Evolutionary conservation across 53 echinoderm and acorn worm genomes (phyloP).

Genomic region (Astropecten irregularis): DNA sequence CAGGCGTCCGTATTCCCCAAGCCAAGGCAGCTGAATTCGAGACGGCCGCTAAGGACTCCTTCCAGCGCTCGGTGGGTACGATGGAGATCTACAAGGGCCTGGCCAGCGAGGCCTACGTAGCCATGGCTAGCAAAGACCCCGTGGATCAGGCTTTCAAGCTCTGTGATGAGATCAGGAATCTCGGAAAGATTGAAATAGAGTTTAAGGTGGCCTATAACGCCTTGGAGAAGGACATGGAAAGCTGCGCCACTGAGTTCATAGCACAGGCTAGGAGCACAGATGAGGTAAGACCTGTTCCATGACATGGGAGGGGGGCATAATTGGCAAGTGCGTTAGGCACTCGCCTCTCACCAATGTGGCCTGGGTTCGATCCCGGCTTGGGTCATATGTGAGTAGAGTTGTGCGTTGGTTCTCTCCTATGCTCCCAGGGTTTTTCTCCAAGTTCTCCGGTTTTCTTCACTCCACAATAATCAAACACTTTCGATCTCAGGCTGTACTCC

Average conservation of each 20-base stretch:
- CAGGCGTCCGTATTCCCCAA: conserved; percentile 69
- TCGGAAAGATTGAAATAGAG: conserved; percentile 76
- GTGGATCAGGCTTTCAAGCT: conserved; percentile 82
- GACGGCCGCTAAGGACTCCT: conserved; percentile 61
- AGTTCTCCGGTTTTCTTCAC: too few relatives aligned
- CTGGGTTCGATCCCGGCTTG: too few relatives aligned
- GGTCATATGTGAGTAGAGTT: too few relatives aligned
- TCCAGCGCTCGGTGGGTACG: conserved; percentile 88
- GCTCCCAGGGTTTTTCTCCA: too few relatives aligned
- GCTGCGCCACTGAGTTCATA: conserved; percentile 67
- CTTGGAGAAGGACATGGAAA: conserved; percentile 69
- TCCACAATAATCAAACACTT: too few relatives aligned
- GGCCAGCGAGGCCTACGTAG: conserved; percentile 90
- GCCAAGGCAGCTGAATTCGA: conserved; percentile 52
- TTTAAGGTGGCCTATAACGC: conserved; percentile 76
- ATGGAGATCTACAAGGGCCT: conserved; percentile 82
- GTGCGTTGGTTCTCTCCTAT: too few relatives aligned
- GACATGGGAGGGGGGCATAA: too few relatives aligned
- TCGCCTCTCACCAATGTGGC: too few relatives aligned
- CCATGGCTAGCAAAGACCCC: conserved; percentile 80
- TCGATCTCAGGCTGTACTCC: too few relatives aligned
- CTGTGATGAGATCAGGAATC: conserved; percentile 59
- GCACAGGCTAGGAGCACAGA: conserved; percentile 76
- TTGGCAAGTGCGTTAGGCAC: too few relatives aligned
- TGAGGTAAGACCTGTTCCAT: conserved; percentile 52